phyloP scores from a whole-genome alignment of 1,140 invertebrate genomes.

The Bombus cullumanus region DNA sequence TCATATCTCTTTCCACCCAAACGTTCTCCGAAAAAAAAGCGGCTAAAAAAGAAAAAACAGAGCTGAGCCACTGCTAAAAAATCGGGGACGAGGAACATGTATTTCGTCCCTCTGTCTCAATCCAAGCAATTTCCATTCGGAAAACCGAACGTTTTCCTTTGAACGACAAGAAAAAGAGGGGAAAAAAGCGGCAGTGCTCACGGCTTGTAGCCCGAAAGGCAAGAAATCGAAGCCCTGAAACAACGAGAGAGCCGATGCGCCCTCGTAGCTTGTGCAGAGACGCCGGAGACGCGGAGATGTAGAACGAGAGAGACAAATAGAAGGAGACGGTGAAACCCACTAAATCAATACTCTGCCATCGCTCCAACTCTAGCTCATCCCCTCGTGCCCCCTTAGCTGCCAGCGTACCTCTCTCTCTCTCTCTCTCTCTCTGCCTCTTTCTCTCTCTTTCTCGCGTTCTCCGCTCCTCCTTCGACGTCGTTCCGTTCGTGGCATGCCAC shows the following conservation, averaged over 20 bases:
- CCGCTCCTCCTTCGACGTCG: constrained; percentile 63
- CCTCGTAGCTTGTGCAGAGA: constrained; percentile 47
- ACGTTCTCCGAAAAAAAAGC: neutral
- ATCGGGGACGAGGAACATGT: neutral
- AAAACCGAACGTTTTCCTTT: neutral
- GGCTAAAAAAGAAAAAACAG: neutral
- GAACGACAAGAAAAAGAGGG: neutral
- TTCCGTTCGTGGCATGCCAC: constrained; percentile 73
- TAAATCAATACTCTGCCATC: constrained; percentile 84
- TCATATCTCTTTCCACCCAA: neutral
- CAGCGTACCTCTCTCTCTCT: constrained; percentile 43
- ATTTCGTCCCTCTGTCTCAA: neutral
- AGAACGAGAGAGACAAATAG: constrained; percentile 77
- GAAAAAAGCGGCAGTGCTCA: neutral
- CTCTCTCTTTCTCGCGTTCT: constrained; percentile 49
- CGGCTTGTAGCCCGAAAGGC: constrained; percentile 43
- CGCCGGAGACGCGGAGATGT: constrained; percentile 64
- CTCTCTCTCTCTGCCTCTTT: constrained; percentile 6
- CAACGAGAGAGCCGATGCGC: constrained; percentile 65
- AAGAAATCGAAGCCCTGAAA: constrained; percentile 68
- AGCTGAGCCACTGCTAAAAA: too few relatives aligned
- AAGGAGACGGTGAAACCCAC: constrained; percentile 83
- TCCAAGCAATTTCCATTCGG: constrained; percentile 32
- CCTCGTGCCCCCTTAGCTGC: constrained; percentile 68
- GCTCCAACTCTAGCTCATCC: constrained; percentile 81